Evolutionary conservation across 1,140 invertebrate species (phyloP).

Genomic region (Metopolophium dirhodum): DNA sequence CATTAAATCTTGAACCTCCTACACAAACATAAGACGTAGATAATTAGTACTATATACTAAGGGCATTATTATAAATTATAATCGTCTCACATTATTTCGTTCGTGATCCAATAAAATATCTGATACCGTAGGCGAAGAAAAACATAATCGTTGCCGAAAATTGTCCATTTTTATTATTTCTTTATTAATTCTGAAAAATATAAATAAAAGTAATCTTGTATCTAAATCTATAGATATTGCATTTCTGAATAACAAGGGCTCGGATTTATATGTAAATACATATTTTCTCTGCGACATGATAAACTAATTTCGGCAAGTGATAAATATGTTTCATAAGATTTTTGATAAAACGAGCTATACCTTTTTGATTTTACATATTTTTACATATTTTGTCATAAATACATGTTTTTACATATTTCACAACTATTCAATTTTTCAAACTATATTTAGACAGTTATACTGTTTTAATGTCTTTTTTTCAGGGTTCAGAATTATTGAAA

Average conservation of each 20-base stretch:
- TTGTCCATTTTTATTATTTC: neutral
- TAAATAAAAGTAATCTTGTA: neutral
- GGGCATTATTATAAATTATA: neutral
- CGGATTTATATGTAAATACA: no score
- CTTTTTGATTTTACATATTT: no score
- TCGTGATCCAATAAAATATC: slow-evolving; percentile 22
- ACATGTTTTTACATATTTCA: no score
- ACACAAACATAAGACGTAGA: neutral
- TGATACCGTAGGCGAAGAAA: neutral
- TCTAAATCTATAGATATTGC: neutral
- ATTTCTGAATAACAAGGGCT: neutral
- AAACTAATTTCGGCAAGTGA: no score
- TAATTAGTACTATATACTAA: neutral
- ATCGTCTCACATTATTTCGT: slow-evolving; percentile 19
- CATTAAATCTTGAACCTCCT: slow-evolving; percentile 33
- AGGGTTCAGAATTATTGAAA: no score
- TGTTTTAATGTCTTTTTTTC: no score
- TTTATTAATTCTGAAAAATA: neutral
- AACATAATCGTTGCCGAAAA: slow-evolving; percentile 28
- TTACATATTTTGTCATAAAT: no score
- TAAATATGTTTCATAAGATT: no score
- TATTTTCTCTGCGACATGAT: no score
- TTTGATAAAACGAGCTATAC: no score
- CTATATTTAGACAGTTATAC: no score
- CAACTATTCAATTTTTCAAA: no score